phyloP scores from a whole-genome alignment of 2,888 invertebrate species.

The Deilephila elpenor region DNA sequence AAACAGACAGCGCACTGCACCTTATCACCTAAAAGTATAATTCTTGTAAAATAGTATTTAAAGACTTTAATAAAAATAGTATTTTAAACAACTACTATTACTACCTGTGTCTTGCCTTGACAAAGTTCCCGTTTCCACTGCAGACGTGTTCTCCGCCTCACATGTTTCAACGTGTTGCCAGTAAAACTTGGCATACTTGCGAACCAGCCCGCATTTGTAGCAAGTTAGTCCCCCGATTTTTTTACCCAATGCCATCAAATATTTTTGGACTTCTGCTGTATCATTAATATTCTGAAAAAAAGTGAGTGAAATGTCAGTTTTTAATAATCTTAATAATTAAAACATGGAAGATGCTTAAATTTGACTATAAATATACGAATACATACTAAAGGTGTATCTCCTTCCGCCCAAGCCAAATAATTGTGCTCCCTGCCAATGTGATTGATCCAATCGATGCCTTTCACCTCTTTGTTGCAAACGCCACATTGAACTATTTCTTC shows the following conservation, averaged over 20 bases:
- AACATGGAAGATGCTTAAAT: background rate
- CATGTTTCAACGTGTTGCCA: conserved; percentile 38
- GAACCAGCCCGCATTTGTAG: conserved; percentile 46
- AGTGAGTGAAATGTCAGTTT: background rate
- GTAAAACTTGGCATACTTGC: conserved; percentile 37
- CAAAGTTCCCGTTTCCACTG: background rate
- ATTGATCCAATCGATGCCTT: conserved; percentile 69
- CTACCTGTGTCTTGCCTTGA: background rate
- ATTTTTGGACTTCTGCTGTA: conserved; percentile 39
- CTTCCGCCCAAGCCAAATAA: conserved; percentile 84
- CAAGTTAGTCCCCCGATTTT: conserved; percentile 47
- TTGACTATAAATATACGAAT: background rate
- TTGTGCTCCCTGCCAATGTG: conserved; percentile 83
- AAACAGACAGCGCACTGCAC: conserved; percentile 61
- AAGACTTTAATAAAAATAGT: background rate
- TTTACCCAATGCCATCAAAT: conserved; percentile 45
- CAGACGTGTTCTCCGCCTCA: background rate
- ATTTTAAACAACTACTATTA: background rate
- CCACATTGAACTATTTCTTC: conserved; percentile 49
- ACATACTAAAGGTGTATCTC: conserved; percentile 80
- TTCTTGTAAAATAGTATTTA: background rate
- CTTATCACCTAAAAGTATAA: conserved; percentile 40
- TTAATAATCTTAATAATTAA: background rate
- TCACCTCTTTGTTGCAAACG: conserved; percentile 66
- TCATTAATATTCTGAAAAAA: conserved; percentile 35